A percentile compares a stretch with the other conserved stretches of the same genome.
Evolutionary conservation across 1,140 invertebrate genomes (phyloP).

Genomic region (Phocides pigmalion): DNA sequence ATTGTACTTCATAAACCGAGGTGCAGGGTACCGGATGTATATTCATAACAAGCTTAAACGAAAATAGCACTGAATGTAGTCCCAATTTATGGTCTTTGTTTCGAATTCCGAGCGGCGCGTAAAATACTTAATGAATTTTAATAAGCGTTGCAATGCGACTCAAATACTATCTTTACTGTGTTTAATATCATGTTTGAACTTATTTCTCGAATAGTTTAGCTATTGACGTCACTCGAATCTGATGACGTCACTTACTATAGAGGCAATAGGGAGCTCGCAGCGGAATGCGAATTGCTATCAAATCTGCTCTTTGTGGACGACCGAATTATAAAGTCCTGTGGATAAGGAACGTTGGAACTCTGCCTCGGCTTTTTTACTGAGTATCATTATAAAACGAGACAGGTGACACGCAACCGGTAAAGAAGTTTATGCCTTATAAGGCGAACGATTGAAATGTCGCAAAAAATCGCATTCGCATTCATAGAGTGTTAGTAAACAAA

Average conservation of each 20-base stretch:
- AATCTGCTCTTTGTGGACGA: conserved; percentile 47
- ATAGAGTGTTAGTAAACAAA: conserved; percentile 61
- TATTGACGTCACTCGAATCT: conserved; percentile 6
- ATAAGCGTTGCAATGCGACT: background rate
- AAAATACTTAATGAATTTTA: conserved; percentile 35
- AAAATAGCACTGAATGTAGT: conserved; percentile 61
- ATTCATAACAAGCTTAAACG: conserved; percentile 54
- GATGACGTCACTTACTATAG: conserved; percentile 37
- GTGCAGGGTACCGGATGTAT: conserved; percentile 64
- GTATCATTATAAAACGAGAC: conserved; percentile 48
- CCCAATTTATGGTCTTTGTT: conserved; percentile 54
- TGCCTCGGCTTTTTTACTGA: conserved; percentile 39
- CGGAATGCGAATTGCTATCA: conserved; percentile 37
- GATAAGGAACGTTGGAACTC: conserved; percentile 20
- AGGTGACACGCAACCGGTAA: conserved; percentile 64
- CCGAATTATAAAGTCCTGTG: conserved; percentile 14
- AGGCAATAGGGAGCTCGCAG: conserved; percentile 45
- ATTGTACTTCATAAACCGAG: conserved; percentile 58
- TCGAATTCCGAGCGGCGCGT: conserved; percentile 34
- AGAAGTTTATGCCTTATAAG: conserved; percentile 50
- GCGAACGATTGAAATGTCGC: conserved; percentile 52
- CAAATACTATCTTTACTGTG: background rate
- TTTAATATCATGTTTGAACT: background rate
- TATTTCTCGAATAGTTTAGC: conserved; percentile 11
- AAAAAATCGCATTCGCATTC: conserved; percentile 59